Evolutionary conservation across 2,888 invertebrate genomes (phyloP), one percentile per base, ranked within the genome.

Genomic region (Subacronicta megacephala): DNA sequence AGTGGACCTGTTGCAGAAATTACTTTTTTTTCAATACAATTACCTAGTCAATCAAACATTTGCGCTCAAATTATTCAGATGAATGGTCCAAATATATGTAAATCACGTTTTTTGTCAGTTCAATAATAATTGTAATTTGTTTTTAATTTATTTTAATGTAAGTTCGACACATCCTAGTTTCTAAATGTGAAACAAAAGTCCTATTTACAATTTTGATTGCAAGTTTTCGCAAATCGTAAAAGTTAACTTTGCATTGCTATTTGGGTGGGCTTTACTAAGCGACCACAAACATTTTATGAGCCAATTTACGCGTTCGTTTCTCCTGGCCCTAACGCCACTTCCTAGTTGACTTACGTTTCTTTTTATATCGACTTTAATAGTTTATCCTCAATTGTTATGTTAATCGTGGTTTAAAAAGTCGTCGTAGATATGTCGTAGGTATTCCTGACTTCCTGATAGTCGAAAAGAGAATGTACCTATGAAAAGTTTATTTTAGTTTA

Each of bases 201-300:
- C 61, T 54, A 45, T 40, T 54, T 36, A 35, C 38, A 12, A 26
- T 43, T 38, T 36, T 38, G 13, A 38, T 23, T 16, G 17, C 38
- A 23, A 54, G 41, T 63, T 64, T 53, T 35, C 35, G 31, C 16
- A 13, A 40, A 40, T 73, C 62, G 51, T 72, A 70, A 73, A 66
- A 70, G 41, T 51, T 42, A 54, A 70, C 63, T 61, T 72, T 55
- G 60, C 55, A 18, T 35, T 38, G 59, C 42, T 53, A 60, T 70
- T 62, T 37, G 45, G 58, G 54, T 37, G 40, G 47, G 42, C 15
- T 52, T 38, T 31, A 45, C 49, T 49, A 58, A 72, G 56, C 50
- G 18, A 40, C 71, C 29, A 67, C 67, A 70, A 70, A 62, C 44
- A 17, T 47, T 67, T 71, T 72, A 70, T 59, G 45, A 38, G 15